Evolutionary conservation across 2,888 invertebrate species (phyloP).

Genomic region (Exephanes ischioxanthus): DNA sequence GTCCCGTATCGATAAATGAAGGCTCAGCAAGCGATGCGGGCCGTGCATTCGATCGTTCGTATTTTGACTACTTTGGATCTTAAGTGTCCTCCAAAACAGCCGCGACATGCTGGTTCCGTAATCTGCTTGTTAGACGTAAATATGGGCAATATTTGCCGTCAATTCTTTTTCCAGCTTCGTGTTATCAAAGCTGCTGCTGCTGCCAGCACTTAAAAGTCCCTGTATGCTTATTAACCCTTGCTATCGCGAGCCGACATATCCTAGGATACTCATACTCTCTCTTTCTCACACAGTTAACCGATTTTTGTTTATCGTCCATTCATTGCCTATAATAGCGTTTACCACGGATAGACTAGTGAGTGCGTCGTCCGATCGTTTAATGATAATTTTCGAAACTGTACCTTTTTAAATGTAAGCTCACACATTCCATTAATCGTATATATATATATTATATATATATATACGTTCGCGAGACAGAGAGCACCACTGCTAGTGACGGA

Average conservation of each 20-base stretch:
- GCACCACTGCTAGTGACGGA: slow-evolving; percentile 44
- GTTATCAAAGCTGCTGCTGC: slow-evolving; percentile 35
- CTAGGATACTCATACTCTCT: slow-evolving; percentile 1
- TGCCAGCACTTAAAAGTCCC: slow-evolving; percentile 21
- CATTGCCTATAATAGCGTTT: slow-evolving; percentile 42
- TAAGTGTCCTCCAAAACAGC: slow-evolving; percentile 34
- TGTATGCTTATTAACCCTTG: slow-evolving; percentile 20
- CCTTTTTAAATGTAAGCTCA: slow-evolving; percentile 65
- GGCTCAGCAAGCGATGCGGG: slow-evolving; percentile 33
- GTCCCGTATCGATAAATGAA: slow-evolving; percentile 44
- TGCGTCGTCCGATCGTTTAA: slow-evolving; percentile 37
- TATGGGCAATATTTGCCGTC: slow-evolving; percentile 33
- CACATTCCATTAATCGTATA: slow-evolving; percentile 58
- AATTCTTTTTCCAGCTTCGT: slow-evolving; percentile 32
- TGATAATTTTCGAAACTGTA: slow-evolving; percentile 63
- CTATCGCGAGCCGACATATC: slow-evolving; percentile 29
- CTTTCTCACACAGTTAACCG: neutral
- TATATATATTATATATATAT: too few relatives aligned
- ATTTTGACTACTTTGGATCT: slow-evolving; percentile 49
- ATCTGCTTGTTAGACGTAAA: slow-evolving; percentile 45
- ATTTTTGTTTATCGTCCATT: slow-evolving; percentile 17
- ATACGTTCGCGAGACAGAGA: slow-evolving; percentile 54
- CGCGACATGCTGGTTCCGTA: slow-evolving; percentile 18
- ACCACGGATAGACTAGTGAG: neutral
- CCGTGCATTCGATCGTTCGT: slow-evolving; percentile 53